A percentile compares a stretch with the other conserved stretches of the same genome.
Conservation (phyloP, 1,140 invertebrate genomes). For the Mizuhopecten yessoensis region DNA sequence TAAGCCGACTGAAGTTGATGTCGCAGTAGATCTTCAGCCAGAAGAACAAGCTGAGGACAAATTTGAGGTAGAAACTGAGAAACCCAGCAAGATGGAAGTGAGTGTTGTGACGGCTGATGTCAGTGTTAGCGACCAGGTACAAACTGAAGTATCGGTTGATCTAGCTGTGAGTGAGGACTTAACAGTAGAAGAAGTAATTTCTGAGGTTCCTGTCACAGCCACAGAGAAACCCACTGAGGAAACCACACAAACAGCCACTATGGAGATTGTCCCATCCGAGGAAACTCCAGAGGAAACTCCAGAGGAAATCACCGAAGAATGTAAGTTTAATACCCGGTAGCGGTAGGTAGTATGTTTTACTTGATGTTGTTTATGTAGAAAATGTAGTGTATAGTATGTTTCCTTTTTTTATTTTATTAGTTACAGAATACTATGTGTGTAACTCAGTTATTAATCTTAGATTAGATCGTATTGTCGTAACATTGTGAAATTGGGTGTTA, state of each 20-base stretch:
- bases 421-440: not conserved
- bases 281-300: constrained; percentile 6
- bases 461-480: not conserved
- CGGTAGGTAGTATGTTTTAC: not conserved
- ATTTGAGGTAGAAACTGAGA: not conserved
- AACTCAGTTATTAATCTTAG: not conserved
- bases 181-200: not conserved
- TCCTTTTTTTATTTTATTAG: not conserved
- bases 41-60: not conserved
- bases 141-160: not conserved
- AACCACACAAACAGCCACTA: not conserved
- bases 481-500: not conserved
- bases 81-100: constrained; percentile 40
- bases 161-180: not conserved
- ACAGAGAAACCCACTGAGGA: constrained; percentile 43
- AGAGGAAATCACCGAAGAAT: not conserved
- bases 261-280: constrained; percentile 40
- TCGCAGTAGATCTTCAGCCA: not conserved
- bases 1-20: constrained; percentile 41
- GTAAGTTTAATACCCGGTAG: not conserved
- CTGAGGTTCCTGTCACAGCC: not conserved
- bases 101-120: constrained; percentile 24
- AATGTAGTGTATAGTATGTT: not conserved
- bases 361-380: not conserved
- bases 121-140: not conserved